A percentile compares a stretch with the other conserved stretches of the same genome.
phyloP scores from a whole-genome alignment of 2,113 vertebrate species.

The Oncorhynchus gorbuscha region DNA sequence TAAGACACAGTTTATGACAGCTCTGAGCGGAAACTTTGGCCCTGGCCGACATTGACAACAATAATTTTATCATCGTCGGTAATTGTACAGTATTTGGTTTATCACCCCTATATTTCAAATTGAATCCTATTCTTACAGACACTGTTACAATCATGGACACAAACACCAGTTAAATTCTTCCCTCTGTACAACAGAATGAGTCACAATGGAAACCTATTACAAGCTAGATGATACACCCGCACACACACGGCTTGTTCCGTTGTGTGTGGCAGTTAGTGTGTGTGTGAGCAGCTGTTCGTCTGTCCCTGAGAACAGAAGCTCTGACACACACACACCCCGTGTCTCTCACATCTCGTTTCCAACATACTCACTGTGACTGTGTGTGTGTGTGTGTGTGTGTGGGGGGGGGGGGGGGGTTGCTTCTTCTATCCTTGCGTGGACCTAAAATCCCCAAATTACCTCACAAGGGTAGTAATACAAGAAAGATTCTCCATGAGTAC shows the following conservation, averaged over 20 bases:
- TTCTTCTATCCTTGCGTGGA: too few species aligned
- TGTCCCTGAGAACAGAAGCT: constrained; percentile 46
- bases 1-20: background rate
- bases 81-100: background rate
- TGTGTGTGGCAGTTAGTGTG: constrained; percentile 40
- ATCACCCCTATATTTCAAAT: background rate
- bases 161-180: constrained; percentile 32
- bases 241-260: constrained; percentile 56
- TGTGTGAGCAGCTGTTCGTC: constrained; percentile 59
- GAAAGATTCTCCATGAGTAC: too few species aligned
- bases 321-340: constrained; percentile 42
- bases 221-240: constrained; percentile 57
- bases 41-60: too few species aligned
- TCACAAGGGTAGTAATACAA: too few species aligned
- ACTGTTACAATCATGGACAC: constrained; percentile 32
- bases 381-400: constrained; percentile 34
- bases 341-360: constrained; percentile 60
- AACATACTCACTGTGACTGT: constrained; percentile 29
- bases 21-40: background rate
- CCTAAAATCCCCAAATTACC: too few species aligned
- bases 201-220: constrained; percentile 61
- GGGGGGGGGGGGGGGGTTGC: too few species aligned
- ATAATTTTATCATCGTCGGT: background rate
- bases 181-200: constrained; percentile 52
- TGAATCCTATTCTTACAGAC: constrained; percentile 6